Evolutionary conservation across 2,113 vertebrate species (phyloP).

Genomic region (Oreochromis spilurus): DNA sequence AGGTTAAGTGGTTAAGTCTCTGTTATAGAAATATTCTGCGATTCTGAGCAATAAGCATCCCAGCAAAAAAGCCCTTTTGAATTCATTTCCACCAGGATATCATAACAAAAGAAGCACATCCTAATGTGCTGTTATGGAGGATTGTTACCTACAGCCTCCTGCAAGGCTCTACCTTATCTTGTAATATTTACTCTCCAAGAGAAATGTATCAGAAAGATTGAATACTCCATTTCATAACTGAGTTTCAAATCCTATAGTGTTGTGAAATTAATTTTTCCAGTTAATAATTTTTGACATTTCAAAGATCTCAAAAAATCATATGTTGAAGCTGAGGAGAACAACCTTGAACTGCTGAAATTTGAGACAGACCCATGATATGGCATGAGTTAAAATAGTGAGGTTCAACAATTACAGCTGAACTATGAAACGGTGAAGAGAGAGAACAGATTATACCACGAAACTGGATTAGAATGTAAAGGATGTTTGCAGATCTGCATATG

Average conservation of each 20-base stretch:
- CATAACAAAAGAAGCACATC: not conserved
- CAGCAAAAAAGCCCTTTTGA: not conserved
- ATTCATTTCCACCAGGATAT: constrained; percentile 10
- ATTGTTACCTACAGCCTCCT: not conserved
- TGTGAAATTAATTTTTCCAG: not conserved
- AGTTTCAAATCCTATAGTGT: not conserved
- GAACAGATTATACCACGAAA: constrained; percentile 18
- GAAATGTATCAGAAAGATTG: not conserved
- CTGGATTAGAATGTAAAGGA: constrained; percentile 23
- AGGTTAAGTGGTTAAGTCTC: not conserved
- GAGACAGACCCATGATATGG: not conserved
- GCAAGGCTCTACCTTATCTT: constrained; percentile 2
- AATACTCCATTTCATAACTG: not conserved
- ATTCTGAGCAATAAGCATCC: not conserved
- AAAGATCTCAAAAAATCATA: not conserved
- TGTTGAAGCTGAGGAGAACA: not conserved
- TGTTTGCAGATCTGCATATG: constrained; percentile 13
- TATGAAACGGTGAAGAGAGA: not conserved
- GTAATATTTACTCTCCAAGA: constrained; percentile 1
- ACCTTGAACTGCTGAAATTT: not conserved
- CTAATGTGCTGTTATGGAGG: constrained; percentile 15
- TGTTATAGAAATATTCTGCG: not conserved
- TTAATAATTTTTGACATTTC: not conserved
- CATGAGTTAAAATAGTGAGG: not conserved
- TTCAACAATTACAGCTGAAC: not conserved